Evolutionary conservation across 2,888 invertebrate genomes (phyloP).

Genomic region (Ophion slaviceki): DNA sequence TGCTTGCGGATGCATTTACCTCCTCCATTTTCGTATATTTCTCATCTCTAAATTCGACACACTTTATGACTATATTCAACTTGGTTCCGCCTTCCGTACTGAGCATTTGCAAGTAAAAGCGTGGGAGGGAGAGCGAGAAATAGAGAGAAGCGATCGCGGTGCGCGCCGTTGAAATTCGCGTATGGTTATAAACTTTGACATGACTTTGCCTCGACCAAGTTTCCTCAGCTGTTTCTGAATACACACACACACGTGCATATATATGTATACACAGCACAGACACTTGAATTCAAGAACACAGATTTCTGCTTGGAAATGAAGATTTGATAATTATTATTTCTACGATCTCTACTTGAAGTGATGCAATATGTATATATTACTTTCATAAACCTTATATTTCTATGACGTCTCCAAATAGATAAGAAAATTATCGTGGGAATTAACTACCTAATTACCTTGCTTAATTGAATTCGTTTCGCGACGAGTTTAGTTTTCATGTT

Average conservation of each 20-base stretch:
- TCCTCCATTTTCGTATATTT: slow-evolving; percentile 9
- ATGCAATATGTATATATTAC: too few species aligned
- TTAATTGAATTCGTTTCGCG: too few species aligned
- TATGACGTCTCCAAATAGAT: too few species aligned
- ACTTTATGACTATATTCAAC: slow-evolving; percentile 59
- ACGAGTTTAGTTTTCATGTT: too few species aligned
- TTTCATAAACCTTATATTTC: too few species aligned
- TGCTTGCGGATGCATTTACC: slow-evolving; percentile 6
- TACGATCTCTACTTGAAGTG: too few species aligned
- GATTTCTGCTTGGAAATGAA: too few species aligned
- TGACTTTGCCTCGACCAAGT: slow-evolving; percentile 34
- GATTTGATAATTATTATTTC: too few species aligned
- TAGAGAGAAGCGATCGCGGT: neutral
- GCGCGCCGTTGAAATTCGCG: slow-evolving; percentile 14
- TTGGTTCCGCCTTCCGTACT: slow-evolving; percentile 19
- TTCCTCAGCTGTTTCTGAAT: slow-evolving; percentile 20
- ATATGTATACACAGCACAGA: slow-evolving; percentile 2
- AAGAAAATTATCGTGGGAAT: too few species aligned
- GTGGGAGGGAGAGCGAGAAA: neutral
- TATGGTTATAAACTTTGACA: slow-evolving; percentile 40
- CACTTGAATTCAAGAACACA: neutral
- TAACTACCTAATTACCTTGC: too few species aligned
- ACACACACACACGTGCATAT: slow-evolving; percentile 7
- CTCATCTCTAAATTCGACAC: slow-evolving; percentile 54
- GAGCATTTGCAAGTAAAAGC: neutral